Conservation (phyloP, 2,888 invertebrate genomes). For the Coelinius sp. region DNA sequence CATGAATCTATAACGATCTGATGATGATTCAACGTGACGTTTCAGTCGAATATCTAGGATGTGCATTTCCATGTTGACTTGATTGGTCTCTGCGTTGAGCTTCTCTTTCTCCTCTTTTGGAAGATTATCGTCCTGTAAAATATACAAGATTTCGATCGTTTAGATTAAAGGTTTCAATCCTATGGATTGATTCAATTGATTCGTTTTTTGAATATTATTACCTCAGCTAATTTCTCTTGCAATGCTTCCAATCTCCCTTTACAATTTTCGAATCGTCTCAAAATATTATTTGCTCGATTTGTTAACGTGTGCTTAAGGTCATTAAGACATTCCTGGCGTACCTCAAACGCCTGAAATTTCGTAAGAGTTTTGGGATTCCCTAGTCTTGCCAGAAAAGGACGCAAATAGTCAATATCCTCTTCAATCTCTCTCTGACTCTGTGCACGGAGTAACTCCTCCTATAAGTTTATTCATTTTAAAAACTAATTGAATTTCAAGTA, state of each 20-base stretch:
- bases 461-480: neutral
- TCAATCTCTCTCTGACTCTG: slow-evolving; percentile 76
- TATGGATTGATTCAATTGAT: neutral
- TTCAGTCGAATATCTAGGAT: slow-evolving; percentile 76
- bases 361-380: slow-evolving; percentile 72
- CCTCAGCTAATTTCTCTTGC: slow-evolving; percentile 74
- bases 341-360: slow-evolving; percentile 69
- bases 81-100: slow-evolving; percentile 74
- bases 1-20: slow-evolving; percentile 70
- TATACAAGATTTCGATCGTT: neutral
- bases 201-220: slow-evolving; percentile 41
- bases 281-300: slow-evolving; percentile 77
- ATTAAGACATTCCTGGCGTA: slow-evolving; percentile 75
- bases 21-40: slow-evolving; percentile 75
- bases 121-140: slow-evolving; percentile 69
- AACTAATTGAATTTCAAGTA: neutral
- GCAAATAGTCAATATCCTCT: slow-evolving; percentile 76
- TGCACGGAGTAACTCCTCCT: slow-evolving; percentile 73
- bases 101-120: slow-evolving; percentile 75
- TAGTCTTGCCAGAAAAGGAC: slow-evolving; percentile 77
- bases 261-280: slow-evolving; percentile 77
- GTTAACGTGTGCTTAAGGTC: slow-evolving; percentile 79
- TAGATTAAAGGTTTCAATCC: neutral
- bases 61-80: slow-evolving; percentile 72
- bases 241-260: slow-evolving; percentile 73